Percentiles rank a stretch among this genome's conserved stretches.
Conservation (phyloP, 2,113 vertebrate species). For the Hippopotamus amphibius region DNA sequence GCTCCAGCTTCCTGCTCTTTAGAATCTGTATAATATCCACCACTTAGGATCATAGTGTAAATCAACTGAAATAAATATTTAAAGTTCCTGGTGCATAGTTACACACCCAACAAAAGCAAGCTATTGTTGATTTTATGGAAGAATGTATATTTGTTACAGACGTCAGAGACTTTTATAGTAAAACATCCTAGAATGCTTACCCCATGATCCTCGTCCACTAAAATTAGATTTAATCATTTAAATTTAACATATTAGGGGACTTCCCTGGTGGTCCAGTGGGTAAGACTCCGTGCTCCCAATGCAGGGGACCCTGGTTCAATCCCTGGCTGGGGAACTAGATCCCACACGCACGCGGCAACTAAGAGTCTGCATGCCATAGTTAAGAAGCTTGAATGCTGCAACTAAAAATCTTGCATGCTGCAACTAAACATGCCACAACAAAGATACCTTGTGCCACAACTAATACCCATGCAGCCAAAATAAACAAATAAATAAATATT, state of each 20-base stretch:
- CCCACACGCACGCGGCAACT: too few relatives aligned
- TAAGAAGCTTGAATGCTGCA: too few relatives aligned
- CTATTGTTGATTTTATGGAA: slow-evolving; percentile 60
- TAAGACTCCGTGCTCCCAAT: too few relatives aligned
- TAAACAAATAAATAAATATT: too few relatives aligned
- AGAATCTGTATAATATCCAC: not conserved
- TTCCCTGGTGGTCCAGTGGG: too few relatives aligned
- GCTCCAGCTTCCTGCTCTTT: not conserved
- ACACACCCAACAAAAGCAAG: slow-evolving; percentile 46
- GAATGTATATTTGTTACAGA: slow-evolving; percentile 37
- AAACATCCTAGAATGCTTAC: slow-evolving; percentile 34
- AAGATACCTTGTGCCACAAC: too few relatives aligned
- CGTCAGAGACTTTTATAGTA: not conserved
- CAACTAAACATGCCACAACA: too few relatives aligned
- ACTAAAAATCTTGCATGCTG: too few relatives aligned
- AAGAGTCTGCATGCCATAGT: too few relatives aligned
- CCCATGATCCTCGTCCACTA: not conserved
- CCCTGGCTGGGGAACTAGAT: too few relatives aligned
- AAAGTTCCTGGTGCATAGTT: slow-evolving; percentile 37
- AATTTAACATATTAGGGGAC: slow-evolving; percentile 52
- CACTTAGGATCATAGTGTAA: slow-evolving; percentile 24
- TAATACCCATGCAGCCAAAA: too few relatives aligned
- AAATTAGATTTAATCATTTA: slow-evolving; percentile 73
- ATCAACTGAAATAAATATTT: slow-evolving; percentile 70
- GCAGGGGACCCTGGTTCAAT: too few relatives aligned